Base-by-base conservation (phyloP, 2,888 invertebrate species). In the Hermodice carunculata region DNA sequence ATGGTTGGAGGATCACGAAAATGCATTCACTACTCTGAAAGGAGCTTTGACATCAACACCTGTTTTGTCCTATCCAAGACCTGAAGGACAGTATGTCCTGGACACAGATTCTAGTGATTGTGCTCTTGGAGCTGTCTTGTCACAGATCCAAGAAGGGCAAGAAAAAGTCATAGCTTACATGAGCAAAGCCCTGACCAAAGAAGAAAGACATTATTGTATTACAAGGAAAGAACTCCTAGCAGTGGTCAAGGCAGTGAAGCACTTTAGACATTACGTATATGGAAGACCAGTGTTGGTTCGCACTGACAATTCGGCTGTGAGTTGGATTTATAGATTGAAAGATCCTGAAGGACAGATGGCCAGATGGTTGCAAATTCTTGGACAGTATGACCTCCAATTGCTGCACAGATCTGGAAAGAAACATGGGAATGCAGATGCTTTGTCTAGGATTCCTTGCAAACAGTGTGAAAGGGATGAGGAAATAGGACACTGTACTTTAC, bases 161-260 rank as follows among this genome's bases (percentile, higher is more conserved):
- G 44, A 61, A 28, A 14, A 19, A 17, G 60, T 64, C 11, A 51
- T 65, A 3, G 42, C 49, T 24, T 65, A 65, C 29, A 44, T 19
- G 8, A 59, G 59, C 28, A n/a, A 48, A 19, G 40, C 29, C 3
- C 46, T 65, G n/a, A 28, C 22, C 3, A 14, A 28, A 3, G 29
- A 60, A 6, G 53, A 64, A 34, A 40, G 53, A 17, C 51, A 64
- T 32, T 60, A 61, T 46, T 65, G 60, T n/a, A 31, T 52, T 24
- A 64, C 57, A 34, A 22, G 43, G 19, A 4, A n/a, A 28, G 61
- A 65, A 32, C 54, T 65, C 11, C 31, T 64, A 29, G 64, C 64
- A 2, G 46, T 64, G 4, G 40, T 37, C 3, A n/a, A 17, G 34
- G 29, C 48, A 24, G 48, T 40, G 3, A 48, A 48, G 26, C 31